Percentiles rank a stretch among this genome's conserved stretches.
Conservation (phyloP, 1,140 invertebrate species). For the Lepidurus packardi region DNA sequence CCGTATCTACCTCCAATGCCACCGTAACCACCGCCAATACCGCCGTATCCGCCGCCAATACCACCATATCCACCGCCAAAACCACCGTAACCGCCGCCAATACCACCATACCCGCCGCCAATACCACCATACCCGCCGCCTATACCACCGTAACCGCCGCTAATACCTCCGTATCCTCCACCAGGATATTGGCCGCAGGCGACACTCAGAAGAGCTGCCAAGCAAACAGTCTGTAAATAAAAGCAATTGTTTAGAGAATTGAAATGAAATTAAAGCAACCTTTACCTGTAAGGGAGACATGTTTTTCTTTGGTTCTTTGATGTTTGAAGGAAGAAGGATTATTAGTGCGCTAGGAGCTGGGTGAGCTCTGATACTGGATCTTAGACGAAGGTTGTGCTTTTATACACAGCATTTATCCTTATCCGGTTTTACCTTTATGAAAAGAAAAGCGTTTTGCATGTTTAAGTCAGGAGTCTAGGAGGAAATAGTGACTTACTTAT, state of each 20-base stretch:
- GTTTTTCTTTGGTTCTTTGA: background rate
- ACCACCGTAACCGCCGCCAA: background rate
- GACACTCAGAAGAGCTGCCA: background rate
- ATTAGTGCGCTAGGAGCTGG: background rate
- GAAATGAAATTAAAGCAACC: background rate
- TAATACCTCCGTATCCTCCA: background rate
- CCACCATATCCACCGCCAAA: conserved; percentile 3
- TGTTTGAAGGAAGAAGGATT: background rate
- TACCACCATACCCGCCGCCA: background rate
- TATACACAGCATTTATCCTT: background rate
- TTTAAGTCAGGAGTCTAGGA: background rate
- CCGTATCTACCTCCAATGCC: background rate
- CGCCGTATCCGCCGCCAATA: background rate
- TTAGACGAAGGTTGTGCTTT: background rate
- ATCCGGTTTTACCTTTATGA: background rate
- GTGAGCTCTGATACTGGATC: background rate
- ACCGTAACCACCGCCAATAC: conserved; percentile 4
- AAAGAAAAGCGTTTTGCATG: background rate
- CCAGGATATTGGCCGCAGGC: background rate
- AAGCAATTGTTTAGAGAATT: background rate
- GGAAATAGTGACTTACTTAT: background rate
- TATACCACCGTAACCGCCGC: background rate
- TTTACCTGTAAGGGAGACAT: background rate
- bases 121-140: background rate
- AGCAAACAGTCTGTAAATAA: background rate